Evolutionary conservation across 1,140 invertebrate species (phyloP), one percentile per base, ranked within the genome.

Genomic region (Elysia chlorotica): DNA sequence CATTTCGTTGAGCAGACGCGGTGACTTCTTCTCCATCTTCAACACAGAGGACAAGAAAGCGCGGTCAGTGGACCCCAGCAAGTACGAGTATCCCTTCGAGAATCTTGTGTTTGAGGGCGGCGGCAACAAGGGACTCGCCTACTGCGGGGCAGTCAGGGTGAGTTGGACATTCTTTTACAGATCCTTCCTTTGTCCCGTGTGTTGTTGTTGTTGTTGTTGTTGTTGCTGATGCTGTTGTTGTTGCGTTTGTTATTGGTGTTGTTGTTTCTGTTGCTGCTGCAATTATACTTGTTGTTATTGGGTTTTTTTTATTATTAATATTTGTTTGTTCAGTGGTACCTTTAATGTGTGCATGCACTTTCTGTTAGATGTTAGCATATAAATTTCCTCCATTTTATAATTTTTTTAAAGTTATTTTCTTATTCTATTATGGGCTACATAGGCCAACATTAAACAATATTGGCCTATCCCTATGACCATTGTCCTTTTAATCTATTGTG

Each of bases 21-120:
- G 35, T 17, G 19, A 71, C 2, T 67, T 65, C 53, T 71, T 57
- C 69, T 66, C 74, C 28, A 71, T 75, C 33, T 61, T 75, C 19
- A 70, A 77, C 63, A 56, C 70, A 35, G 59, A 73, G 23, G 74
- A 78, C 63, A 62, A 56, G 17, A 78, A 75, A 65, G 73, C 68
- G 17, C 19, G 56, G 17, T 17, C 14, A n/a, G 57, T 78, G 0
- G 70, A 80, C 57, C 75, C 77, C n/a, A 38, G 59, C 23, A 66
- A 78, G 23, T 82, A 80, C 38, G 66, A 75, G 19, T 80, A 73
- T 41, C 79, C 77, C 1, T 82, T 82, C 36, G 76, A 80, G 53
- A 82, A 82, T 61, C 62, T 82, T 19, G 77, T 78, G 30, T 78
- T 82, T 54, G 80, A 80, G 67, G 80, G 79, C 0, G 80, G 79